Evolutionary conservation across 1,140 invertebrate genomes (phyloP), one percentile per base, ranked within the genome.

Genomic region (Drosophila oshimai): DNA sequence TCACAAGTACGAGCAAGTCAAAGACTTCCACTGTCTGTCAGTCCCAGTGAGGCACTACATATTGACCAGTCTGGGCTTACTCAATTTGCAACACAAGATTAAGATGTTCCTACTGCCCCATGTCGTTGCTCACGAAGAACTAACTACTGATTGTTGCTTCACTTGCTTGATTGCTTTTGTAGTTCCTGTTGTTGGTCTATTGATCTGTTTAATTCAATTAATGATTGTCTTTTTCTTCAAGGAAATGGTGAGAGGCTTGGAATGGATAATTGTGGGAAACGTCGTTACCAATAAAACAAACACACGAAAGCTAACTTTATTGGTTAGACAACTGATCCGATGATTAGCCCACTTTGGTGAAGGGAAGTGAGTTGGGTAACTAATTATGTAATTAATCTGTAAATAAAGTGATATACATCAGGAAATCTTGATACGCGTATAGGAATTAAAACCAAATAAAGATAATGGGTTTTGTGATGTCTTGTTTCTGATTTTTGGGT

Each of bases 191-290:
- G 3, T 3, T 12, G 9, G 17, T 33, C 22, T 61, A 64, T 64
- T 47, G 61, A 65, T 65, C 15, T 29, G 44, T 15, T 64, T 65
- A 65, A 65, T 65, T 65, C n/a, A 39, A 65, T 65, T 64, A 65
- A 39, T 47, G 37, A 18, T n/a, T 31, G 15, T 18, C 9, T 28
- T 22, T 65, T 54, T 39, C 4, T 18, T 33, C 34, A 41, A 39
- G 15, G 18, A 64, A 33, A 46, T 17, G 0, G 26, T 0, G 6
- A 20, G 0, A 58, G 28, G 41, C 55, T 54, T 39, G n/a, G 6
- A 4, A 3, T 18, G 42, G 42, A 13, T 49, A 29, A 49, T 54
- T 29, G 49, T 18, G 31, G 10, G 20, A 28, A 47, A 4, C 12
- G 31, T 17, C 13, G 46, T 20, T n/a, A n/a, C n/a, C 22, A 4